These are phyloP conservation scores for Spizaetus ornatus DNA, from an alignment of 2,113 vertebrate species.

Conservation along the genomic window DNA sequence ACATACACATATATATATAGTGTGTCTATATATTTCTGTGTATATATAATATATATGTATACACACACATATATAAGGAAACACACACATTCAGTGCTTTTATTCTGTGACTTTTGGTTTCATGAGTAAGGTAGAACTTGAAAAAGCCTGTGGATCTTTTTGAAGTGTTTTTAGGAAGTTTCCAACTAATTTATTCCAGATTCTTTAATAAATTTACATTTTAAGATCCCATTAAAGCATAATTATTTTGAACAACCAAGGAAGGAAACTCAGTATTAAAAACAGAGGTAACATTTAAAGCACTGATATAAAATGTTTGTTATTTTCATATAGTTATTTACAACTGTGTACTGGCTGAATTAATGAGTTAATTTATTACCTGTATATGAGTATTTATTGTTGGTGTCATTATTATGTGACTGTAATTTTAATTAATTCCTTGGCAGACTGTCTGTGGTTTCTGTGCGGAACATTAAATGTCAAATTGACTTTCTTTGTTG, in stretches of 20 bases:
- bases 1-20: fast-evolving
- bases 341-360: constrained; percentile 16
- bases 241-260: constrained; percentile 15
- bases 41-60: not conserved
- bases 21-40: not conserved
- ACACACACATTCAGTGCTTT: not conserved
- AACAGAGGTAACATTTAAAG: not conserved
- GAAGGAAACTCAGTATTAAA: not conserved
- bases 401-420: constrained; percentile 7
- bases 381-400: constrained; percentile 34
- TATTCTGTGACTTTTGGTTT: not conserved
- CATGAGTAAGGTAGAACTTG: not conserved
- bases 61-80: not conserved
- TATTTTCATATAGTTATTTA: constrained; percentile 40
- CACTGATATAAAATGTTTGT: constrained; percentile 10
- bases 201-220: constrained; percentile 15
- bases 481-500: constrained; percentile 44
- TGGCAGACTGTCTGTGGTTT: not conserved
- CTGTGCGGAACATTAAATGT: constrained; percentile 15
- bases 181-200: not conserved
- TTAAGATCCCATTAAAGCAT: not conserved
- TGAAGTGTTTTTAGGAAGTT: constrained; percentile 2
- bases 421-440: constrained; percentile 54
- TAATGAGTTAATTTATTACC: constrained; percentile 57
- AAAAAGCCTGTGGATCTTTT: not conserved